These are phyloP conservation scores for Scyliorhinus canicula DNA, from an alignment of 2,797 vertebrate genomes.

Conservation along the genomic window DNA sequence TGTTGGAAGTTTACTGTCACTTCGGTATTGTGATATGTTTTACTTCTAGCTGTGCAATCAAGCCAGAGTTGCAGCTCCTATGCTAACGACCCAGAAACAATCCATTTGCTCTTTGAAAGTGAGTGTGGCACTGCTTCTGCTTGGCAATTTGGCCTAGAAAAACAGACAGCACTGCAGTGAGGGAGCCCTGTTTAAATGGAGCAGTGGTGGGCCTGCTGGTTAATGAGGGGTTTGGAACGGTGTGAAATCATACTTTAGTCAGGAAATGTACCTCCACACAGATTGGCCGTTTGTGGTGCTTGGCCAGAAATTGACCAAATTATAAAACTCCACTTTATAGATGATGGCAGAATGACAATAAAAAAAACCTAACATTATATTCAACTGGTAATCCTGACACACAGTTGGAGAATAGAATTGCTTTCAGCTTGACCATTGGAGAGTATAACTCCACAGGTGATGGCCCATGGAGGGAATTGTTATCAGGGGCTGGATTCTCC, in stretches of 20 bases:
- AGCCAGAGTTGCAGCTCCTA: background rate
- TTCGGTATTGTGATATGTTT: background rate
- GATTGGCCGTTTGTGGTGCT: background rate
- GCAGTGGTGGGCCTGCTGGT: background rate
- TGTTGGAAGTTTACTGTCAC: background rate
- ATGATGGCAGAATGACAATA: background rate
- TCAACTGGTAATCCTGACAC: background rate
- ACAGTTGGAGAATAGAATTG: background rate
- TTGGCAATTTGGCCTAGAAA: background rate
- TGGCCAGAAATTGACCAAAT: background rate
- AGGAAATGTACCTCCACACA: background rate
- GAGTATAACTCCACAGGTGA: background rate
- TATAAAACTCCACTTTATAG: background rate
- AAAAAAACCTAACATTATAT: background rate
- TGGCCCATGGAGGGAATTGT: background rate
- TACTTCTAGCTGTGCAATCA: background rate
- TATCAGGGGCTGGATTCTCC: too few species aligned
- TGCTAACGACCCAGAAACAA: background rate
- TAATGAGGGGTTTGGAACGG: background rate
- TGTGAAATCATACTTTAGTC: background rate
- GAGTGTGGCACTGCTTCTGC: background rate
- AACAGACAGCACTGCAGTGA: background rate
- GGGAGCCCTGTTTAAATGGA: background rate
- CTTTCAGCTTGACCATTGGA: background rate
- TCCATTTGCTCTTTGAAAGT: background rate